Evolutionary conservation across 2,797 vertebrate genomes (phyloP).

Genomic region (Hippocampus kuda): DNA sequence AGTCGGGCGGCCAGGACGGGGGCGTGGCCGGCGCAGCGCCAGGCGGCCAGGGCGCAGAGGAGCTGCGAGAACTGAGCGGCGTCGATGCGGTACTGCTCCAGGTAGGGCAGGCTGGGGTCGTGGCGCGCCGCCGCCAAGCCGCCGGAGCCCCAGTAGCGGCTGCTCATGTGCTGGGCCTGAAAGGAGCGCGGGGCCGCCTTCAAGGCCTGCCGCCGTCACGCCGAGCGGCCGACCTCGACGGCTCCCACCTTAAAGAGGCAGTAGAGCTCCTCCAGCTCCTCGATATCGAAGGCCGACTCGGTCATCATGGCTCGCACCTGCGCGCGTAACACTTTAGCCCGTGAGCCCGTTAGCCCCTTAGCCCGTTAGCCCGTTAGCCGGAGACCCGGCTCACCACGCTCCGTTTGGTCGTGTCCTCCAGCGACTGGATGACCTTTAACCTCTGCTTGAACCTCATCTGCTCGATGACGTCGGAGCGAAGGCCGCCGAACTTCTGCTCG

Average conservation of each 20-base stretch:
- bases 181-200: background rate
- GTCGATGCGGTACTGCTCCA: conserved; percentile 94
- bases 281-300: conserved; percentile 86
- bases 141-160: conserved; percentile 89
- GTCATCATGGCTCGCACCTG: conserved; percentile 91
- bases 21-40: conserved; percentile 79
- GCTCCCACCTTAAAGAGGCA: conserved; percentile 87
- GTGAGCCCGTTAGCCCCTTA: background rate
- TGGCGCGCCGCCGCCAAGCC: conserved; percentile 70
- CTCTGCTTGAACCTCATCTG: conserved; percentile 98
- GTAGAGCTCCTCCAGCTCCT: conserved; percentile 91
- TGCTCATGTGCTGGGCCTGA: conserved; percentile 87
- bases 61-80: conserved; percentile 79
- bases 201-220: too few relatives aligned
- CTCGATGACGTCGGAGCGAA: conserved; percentile 86
- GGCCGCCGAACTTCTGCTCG: conserved; percentile 79
- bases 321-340: conserved; percentile 11
- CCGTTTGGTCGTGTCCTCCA: conserved; percentile 93
- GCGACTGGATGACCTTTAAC: conserved; percentile 92
- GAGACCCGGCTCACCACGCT: conserved; percentile 77
- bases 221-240: background rate
- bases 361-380: background rate
- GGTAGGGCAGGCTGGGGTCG: conserved; percentile 88
- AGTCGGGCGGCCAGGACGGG: conserved; percentile 73
- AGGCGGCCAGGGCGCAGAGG: conserved; percentile 74